Evolutionary conservation across 2,797 vertebrate genomes (phyloP), one percentile per base, ranked within the genome.

Genomic region (Thripadectes ignobilis): DNA sequence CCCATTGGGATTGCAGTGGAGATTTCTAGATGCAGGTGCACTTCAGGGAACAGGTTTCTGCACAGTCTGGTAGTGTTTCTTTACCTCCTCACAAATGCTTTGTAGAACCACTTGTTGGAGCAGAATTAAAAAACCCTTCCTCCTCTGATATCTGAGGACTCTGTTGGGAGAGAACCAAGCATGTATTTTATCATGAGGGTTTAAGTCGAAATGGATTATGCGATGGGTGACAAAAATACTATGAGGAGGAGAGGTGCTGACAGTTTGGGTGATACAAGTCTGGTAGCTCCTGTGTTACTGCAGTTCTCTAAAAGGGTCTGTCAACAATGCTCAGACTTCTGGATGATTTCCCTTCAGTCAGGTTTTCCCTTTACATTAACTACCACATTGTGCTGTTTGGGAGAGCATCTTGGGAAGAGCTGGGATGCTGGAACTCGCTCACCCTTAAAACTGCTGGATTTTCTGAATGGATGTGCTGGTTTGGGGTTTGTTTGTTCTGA

Each of bases 181-280:
- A 13, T 14, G 23, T 43, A 41, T 82, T 61, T 23, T 63, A 16
- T 51, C 4, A 4, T 51, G 78, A 85, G 38, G 39, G 26, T 63
- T 95, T 79, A 63, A 93, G 27, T 92, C 46, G 41, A 12, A 85
- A n/a, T 41, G 43, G 76, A 69, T 94, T 94, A 43, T 48, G 29
- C 55, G 65, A 34, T 51, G 76, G 88, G 81, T 95, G 88, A 89
- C 68, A 90, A 91, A 97, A 96, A 83, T 83, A 85, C 6, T 77
- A 68, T 54, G 88, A 93, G 91, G 86, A 95, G 51, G 67, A 91
- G 89, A 89, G 74, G 89, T 89, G 94, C 89, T 95, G 95, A 91
- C 95, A 95, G 94, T 92, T 93, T 57, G 52, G 63, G 43, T 92
- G 91, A 92, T 82, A 27, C 2, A 66, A 89, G 82, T 90, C 85